These are phyloP conservation scores for Ornithoptera alexandrae DNA, from an alignment of 2,888 invertebrate genomes.

Conservation along the genomic window DNA sequence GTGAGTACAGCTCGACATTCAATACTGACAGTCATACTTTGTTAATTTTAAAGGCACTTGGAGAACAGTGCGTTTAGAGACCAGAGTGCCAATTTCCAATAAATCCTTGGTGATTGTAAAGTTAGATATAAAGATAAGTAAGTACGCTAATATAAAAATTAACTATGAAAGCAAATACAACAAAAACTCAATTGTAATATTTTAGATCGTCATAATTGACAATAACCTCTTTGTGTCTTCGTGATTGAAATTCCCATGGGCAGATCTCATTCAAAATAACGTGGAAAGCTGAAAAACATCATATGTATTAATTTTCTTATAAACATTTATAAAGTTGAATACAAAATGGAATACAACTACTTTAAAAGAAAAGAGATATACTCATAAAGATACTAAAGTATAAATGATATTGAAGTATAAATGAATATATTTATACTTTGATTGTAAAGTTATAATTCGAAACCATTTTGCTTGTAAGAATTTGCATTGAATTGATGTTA, in stretches of 20 bases:
- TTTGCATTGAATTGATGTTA: too few species aligned
- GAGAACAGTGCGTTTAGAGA: too few species aligned
- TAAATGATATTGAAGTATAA: too few species aligned
- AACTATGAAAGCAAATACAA: not conserved
- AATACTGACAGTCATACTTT: too few species aligned
- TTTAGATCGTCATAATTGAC: slow-evolving; percentile 38
- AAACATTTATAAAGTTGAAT: not conserved
- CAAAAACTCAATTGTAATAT: slow-evolving; percentile 38
- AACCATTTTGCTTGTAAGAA: too few species aligned
- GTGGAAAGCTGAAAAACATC: slow-evolving; percentile 41
- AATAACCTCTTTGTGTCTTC: slow-evolving; percentile 31
- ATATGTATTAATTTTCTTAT: not conserved
- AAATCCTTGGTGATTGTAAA: not conserved
- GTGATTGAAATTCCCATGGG: slow-evolving; percentile 46
- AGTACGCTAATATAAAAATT: not conserved
- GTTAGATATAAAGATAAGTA: not conserved
- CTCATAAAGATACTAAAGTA: too few species aligned
- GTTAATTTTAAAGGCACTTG: too few species aligned
- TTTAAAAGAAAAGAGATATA: not conserved
- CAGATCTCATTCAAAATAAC: slow-evolving; percentile 44
- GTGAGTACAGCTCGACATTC: too few species aligned
- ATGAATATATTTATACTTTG: too few species aligned
- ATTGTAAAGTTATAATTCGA: too few species aligned
- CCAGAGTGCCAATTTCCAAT: too few species aligned
- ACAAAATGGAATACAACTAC: too few species aligned